Percentiles rank a stretch among this genome's conserved stretches.
phyloP scores from a whole-genome alignment of 2,113 vertebrate species.

The Colaptes auratus region DNA sequence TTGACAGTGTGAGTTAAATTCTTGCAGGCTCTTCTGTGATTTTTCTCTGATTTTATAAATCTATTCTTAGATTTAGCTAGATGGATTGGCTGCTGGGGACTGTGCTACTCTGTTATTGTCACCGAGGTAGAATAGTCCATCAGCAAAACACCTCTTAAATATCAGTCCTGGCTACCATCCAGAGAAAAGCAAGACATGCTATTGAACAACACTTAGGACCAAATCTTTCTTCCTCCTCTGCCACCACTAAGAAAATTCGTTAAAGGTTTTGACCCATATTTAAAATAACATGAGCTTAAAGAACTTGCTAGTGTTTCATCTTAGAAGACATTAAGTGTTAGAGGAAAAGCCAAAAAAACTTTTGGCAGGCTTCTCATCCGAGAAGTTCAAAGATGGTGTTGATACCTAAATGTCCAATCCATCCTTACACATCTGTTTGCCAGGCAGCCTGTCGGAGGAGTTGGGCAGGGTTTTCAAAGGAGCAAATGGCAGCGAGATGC shows the following conservation, averaged over 20 bases:
- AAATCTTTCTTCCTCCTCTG: slow-evolving; percentile 77
- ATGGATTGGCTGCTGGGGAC: slow-evolving; percentile 68
- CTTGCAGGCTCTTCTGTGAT: slow-evolving; percentile 40
- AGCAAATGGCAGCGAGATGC: not conserved
- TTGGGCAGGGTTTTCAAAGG: slow-evolving; percentile 44
- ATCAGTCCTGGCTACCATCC: slow-evolving; percentile 75
- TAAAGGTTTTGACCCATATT: slow-evolving; percentile 77
- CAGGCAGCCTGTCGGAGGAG: slow-evolving; percentile 21
- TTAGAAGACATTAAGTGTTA: slow-evolving; percentile 64
- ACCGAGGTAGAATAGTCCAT: slow-evolving; percentile 70
- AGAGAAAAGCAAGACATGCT: slow-evolving; percentile 77
- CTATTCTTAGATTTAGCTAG: slow-evolving; percentile 69
- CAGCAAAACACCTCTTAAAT: slow-evolving; percentile 81
- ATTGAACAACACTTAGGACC: slow-evolving; percentile 77
- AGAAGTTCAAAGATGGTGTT: slow-evolving; percentile 74
- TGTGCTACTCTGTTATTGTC: slow-evolving; percentile 71
- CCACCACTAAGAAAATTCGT: slow-evolving; percentile 76
- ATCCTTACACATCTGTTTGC: slow-evolving; percentile 49
- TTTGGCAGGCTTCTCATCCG: slow-evolving; percentile 60
- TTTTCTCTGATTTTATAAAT: slow-evolving; percentile 74
- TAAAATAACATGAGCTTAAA: slow-evolving; percentile 80
- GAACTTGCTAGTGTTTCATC: slow-evolving; percentile 74
- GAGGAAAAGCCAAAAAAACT: slow-evolving; percentile 62
- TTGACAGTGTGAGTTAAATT: slow-evolving; percentile 31
- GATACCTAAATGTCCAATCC: slow-evolving; percentile 52